Base-by-base conservation (phyloP, 2,113 vertebrate genomes). In the Istiophorus platypterus region DNA sequence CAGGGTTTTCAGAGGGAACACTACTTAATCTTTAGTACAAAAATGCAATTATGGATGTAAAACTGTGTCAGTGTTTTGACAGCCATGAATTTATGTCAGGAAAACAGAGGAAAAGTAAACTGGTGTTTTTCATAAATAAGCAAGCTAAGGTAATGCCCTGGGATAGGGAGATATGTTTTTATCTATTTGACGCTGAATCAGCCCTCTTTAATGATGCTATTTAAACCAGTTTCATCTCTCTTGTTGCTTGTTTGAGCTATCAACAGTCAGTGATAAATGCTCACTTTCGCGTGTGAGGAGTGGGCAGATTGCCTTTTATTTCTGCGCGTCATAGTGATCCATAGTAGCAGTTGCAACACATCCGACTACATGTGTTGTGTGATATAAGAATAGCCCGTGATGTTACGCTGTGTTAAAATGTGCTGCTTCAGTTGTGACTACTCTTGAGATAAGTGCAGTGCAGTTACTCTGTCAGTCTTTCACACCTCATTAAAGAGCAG, bases 401-500 rank as follows among this genome's bases (percentile, higher is more conserved):
- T 47, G 27, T 11, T 20, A 45, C 26, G n/a, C 13, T 13, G 8
- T 24, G 62, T n/a, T 26, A 4, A 57, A 69, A 67, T 45, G 20
- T 26, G 7, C 52, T 45, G 56, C 24, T 51, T 56, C 57, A 31
- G 45, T 39, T 61, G 47, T 77, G 45, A 75, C 14, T 24, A 34
- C 13, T 61, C 20, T 10, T 20, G 7, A 61, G 51, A 22, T 68
- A 61, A 64, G 7, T 14, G 4, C 45, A 22, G 34, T 65, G 45
- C 65, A 77, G 78, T 51, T 42, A 24, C 64, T 65, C 39, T 27
- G 58, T 58, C 37, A 26, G 13, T 31, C 11, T 67, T 74, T n/a
- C 81, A 79, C 85, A 99, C 98, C 97, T 99, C 98, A 20, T 99
- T 99, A 75, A 99, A 99, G 83, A 99, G 98, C 89, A 99, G 95